Conservation (phyloP, 2,113 vertebrate species). For the Leucosticte australis region DNA sequence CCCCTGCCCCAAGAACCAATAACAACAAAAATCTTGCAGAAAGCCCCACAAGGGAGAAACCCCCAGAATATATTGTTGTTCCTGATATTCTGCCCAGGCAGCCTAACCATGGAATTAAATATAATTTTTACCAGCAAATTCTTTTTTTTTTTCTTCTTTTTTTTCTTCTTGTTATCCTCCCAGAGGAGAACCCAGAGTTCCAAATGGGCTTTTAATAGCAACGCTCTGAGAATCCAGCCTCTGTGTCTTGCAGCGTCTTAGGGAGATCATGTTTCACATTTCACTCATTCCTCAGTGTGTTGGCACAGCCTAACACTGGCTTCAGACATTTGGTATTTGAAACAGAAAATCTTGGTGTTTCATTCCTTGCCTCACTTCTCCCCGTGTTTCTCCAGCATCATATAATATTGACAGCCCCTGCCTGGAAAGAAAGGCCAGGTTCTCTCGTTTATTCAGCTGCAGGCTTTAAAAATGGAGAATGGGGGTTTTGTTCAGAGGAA, state of each 20-base stretch:
- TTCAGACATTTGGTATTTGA: constrained; percentile 70
- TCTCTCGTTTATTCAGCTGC: constrained; percentile 65
- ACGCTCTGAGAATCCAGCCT: constrained; percentile 37
- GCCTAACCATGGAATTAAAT: constrained; percentile 40
- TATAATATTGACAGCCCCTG: constrained; percentile 65
- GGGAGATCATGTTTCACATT: constrained; percentile 43
- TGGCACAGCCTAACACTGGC: constrained; percentile 63
- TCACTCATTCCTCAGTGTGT: constrained; percentile 63
- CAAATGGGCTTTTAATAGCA: constrained; percentile 57
- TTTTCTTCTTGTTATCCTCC: constrained; percentile 1
- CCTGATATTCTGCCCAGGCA: constrained; percentile 8
- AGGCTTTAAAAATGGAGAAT: constrained; percentile 68
- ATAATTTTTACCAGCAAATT: constrained; percentile 41
- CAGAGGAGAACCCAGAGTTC: neutral
- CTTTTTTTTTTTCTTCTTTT: neutral
- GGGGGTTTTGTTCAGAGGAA: constrained; percentile 55
- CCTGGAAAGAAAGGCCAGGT: constrained; percentile 64
- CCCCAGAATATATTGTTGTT: neutral
- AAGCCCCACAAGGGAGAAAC: neutral
- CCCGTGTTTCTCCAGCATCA: constrained; percentile 67
- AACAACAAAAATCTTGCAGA: neutral
- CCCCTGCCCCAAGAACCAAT: neutral
- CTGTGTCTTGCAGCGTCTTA: constrained; percentile 42
- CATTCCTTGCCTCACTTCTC: constrained; percentile 69
- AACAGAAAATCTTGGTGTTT: constrained; percentile 72